phyloP scores from a whole-genome alignment of 2,113 vertebrate species.

The Chloropsis cyanopogon region DNA sequence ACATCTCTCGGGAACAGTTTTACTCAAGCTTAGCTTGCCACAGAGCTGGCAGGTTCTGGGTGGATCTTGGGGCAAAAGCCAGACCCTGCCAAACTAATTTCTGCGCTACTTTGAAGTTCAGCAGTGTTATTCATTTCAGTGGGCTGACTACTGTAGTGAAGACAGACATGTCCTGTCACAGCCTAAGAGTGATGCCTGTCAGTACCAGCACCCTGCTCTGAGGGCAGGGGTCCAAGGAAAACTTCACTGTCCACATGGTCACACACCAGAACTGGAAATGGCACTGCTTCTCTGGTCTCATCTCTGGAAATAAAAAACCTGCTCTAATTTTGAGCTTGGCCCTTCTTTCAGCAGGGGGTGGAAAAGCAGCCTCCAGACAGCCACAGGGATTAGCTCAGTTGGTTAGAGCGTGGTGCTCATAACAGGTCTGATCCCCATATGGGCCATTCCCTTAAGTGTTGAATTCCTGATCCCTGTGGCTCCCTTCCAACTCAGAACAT shows the following conservation, averaged over 20 bases:
- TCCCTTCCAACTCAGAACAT: background rate
- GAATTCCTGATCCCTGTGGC: background rate
- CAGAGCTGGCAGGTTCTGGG: background rate
- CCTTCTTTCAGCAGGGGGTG: background rate
- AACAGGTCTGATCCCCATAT: background rate
- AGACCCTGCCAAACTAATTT: background rate
- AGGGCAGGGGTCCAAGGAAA: background rate
- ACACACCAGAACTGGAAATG: background rate
- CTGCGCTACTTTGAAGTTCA: background rate
- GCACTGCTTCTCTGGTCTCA: background rate
- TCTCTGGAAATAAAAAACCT: background rate
- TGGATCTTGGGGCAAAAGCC: background rate
- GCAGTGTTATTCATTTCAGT: background rate
- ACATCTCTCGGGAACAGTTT: background rate
- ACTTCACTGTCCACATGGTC: background rate
- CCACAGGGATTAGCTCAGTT: background rate
- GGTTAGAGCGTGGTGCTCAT: background rate
- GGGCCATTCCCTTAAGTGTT: background rate
- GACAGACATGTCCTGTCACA: fast-evolving
- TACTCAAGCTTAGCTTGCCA: background rate
- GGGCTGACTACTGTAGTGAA: background rate
- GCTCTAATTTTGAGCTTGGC: background rate
- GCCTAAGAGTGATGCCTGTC: background rate
- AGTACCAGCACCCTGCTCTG: background rate
- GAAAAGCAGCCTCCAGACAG: background rate